These are phyloP conservation scores for Lissonota sp. DNA, from an alignment of 2,888 invertebrate genomes.

Conservation along the genomic window DNA sequence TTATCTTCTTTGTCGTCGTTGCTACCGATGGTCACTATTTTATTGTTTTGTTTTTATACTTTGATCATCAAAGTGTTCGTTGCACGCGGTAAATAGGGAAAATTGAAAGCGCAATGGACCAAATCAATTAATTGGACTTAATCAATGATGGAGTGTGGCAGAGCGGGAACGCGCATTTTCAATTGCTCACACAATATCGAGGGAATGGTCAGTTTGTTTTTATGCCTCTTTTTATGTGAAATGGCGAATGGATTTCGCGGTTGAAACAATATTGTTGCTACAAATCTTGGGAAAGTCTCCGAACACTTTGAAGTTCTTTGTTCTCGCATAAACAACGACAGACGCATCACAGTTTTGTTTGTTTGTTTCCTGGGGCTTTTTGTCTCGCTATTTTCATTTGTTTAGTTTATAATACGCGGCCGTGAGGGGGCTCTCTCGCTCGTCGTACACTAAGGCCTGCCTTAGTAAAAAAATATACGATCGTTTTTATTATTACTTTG, in stretches of 20 bases:
- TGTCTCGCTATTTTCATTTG: slow-evolving; percentile 30
- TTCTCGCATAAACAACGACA: slow-evolving; percentile 31
- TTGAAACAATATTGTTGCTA: neutral
- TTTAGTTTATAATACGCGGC: slow-evolving; percentile 54
- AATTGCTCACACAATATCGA: too few relatives aligned
- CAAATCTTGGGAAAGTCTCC: slow-evolving; percentile 26
- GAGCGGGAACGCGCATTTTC: too few relatives aligned
- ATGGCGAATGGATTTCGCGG: neutral
- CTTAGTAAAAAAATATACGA: slow-evolving; percentile 84
- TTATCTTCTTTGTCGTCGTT: slow-evolving; percentile 27
- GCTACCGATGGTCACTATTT: slow-evolving; percentile 44
- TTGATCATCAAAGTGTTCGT: slow-evolving; percentile 44
- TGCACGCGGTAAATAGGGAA: neutral
- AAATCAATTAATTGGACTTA: too few relatives aligned
- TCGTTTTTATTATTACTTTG: slow-evolving; percentile 71
- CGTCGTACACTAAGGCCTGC: slow-evolving; percentile 82
- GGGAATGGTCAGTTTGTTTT: slow-evolving; percentile 7
- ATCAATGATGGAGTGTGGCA: too few relatives aligned
- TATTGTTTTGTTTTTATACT: slow-evolving; percentile 22
- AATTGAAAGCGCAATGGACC: too few relatives aligned
- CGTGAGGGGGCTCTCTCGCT: slow-evolving; percentile 60
- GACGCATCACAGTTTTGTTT: slow-evolving; percentile 60
- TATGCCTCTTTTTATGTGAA: neutral
- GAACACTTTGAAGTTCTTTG: slow-evolving; percentile 26
- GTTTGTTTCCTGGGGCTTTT: slow-evolving; percentile 46